Base-by-base conservation (phyloP, 2,888 invertebrate species). In the Entomobrya multifasciata region DNA sequence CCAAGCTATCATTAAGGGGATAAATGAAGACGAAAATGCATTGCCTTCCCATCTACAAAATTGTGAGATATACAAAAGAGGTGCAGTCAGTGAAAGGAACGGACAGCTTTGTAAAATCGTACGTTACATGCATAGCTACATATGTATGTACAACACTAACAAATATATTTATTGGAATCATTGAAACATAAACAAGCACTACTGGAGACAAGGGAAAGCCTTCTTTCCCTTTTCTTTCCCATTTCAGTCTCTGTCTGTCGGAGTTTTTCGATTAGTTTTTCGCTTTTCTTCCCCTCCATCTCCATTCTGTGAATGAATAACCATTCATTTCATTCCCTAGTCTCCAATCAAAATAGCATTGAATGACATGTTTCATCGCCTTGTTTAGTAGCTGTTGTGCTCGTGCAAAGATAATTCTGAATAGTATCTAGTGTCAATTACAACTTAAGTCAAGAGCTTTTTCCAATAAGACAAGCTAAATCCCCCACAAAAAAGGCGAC, bases 321-420 rank as follows among this genome's bases (percentile, higher is more conserved):
- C 77, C 77, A 41, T 78, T 20, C 22, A 60, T 78, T 78, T 20
- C 44, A 25, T 72, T 76, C 81, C 80, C 74, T 41, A 74, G 65
- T 86, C 76, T 77, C 81, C 80, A 81, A 86, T 86, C 86, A 81
- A 80, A 86, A 86, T 65, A 65, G 57, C 62, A 86, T 81, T 86
- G 86, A 86, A 81, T 86, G 86, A 81, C 86, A 81, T 76, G 72
- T 81, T 76, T 81, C 86, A 81, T 86, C 86, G 80, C 79, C 62
- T 65, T 86, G 80, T 86, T 86, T 86, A 86, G 81, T 86, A 86
- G 81, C 67, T 81, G 67, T 76, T 86, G 86, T 78, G 41, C 60
- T 72, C 47, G 47, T 10, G 60, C 62, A 65, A 72, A 70, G 70
- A 47, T 30, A 15, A 67, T 52, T 62, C 25, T 55, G 30, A 76